Evolutionary conservation across 2,888 invertebrate species (phyloP).

Genomic region (Apamea anceps): DNA sequence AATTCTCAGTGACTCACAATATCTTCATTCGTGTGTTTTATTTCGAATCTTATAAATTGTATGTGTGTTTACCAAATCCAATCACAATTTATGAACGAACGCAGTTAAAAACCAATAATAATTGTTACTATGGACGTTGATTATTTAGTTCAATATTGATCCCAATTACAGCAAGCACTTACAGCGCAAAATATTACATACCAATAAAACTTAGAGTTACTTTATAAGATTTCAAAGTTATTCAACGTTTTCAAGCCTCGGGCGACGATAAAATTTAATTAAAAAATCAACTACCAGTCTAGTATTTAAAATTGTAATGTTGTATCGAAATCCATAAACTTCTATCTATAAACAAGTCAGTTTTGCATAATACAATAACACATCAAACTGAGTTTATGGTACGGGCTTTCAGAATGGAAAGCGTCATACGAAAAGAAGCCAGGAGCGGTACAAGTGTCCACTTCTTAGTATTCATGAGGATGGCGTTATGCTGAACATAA

Average conservation of each 20-base stretch:
- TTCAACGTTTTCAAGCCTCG: conserved; percentile 56
- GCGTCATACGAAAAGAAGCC: conserved; percentile 76
- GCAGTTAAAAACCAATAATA: conserved; percentile 13
- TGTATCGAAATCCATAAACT: conserved; percentile 66
- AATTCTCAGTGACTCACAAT: not conserved
- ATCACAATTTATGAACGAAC: conserved; percentile 10
- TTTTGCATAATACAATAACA: conserved; percentile 81
- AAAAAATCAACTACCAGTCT: conserved; percentile 64
- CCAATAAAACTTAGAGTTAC: conserved; percentile 49
- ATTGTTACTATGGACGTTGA: not conserved
- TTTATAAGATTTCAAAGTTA: conserved; percentile 56
- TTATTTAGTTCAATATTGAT: conserved; percentile 42
- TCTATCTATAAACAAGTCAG: conserved; percentile 74
- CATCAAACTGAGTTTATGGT: conserved; percentile 74
- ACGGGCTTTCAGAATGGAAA: conserved; percentile 73
- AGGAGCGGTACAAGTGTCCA: conserved; percentile 82
- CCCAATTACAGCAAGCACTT: conserved; percentile 40
- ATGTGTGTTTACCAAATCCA: not conserved
- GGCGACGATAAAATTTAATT: conserved; percentile 65
- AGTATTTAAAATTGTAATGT: conserved; percentile 68
- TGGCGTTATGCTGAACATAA: conserved; percentile 73
- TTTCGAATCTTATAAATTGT: not conserved
- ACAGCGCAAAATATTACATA: conserved; percentile 42
- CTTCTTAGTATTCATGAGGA: conserved; percentile 83
- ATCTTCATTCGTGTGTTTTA: not conserved